Base-by-base conservation (phyloP, 1,140 invertebrate genomes). In the Marisa cornuarietis region DNA sequence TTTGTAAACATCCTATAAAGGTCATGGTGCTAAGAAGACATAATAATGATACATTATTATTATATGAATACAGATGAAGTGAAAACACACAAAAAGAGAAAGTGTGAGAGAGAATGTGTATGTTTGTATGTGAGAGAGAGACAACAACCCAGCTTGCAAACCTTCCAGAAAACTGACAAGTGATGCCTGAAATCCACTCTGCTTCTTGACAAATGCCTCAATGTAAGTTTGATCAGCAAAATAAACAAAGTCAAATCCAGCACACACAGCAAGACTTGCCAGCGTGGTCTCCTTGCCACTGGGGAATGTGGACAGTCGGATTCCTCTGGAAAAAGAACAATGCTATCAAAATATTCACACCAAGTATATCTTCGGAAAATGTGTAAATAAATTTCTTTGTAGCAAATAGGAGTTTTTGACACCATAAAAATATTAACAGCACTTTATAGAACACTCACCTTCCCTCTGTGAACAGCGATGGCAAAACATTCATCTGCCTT, bases 191-290 rank as follows among this genome's bases (percentile, higher is more conserved):
- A 62, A 84, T 7, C 80, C 83, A 42, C 66, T 66, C 52, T 84
- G 83, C 16, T 68, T 76, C 31, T 80, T 82, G 7, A 84, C 83
- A 66, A 80, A 84, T 13, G 79, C 83, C 52, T 80, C 81, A n/a
- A 84, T 76, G 31, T 68, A 74, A 22, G 24, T 31, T 18, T 22
- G 20, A 26, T 18, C 8, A 20, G 54, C 20, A 61, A 66, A 51
- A 16, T 54, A 24, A 24, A 83, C 79, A 51, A 74, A 80, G 69
- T 83, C 83, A 75, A 83, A 82, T 22, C 83, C 80, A 20, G 80
- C 80, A 14, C 75, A 71, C 24, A 82, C 73, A 10, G 83, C 80
- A 20, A 82, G 18, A 61, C 76, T 76, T 10, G 83, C 78, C 16
- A 83, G 72, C n/a, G 52, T 31, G 42, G 22, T 63, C 24, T 58